Evolutionary conservation across 2,113 vertebrate genomes (phyloP).

Genomic region (Protobothrops mucrosquamatus): DNA sequence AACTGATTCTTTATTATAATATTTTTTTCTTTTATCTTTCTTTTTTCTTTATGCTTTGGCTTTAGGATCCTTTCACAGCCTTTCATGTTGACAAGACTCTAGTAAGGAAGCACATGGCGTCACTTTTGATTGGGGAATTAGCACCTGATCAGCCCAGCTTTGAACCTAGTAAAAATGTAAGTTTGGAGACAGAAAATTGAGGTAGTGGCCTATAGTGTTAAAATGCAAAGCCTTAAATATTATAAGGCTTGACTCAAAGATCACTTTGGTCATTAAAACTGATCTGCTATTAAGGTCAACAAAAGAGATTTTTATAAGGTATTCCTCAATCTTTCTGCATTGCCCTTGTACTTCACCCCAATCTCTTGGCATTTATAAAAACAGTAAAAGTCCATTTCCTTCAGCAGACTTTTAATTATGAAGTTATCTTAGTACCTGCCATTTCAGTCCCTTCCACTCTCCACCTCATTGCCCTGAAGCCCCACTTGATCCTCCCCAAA

Average conservation of each 20-base stretch:
- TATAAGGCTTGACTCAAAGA: not conserved
- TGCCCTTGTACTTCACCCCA: not conserved
- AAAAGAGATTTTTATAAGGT: not conserved
- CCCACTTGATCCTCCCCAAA: not conserved
- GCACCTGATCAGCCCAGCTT: slow-evolving; percentile 35
- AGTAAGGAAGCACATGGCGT: slow-evolving; percentile 32
- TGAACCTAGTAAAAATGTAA: slow-evolving; percentile 45
- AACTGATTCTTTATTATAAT: not conserved
- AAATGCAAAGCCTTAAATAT: not conserved
- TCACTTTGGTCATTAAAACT: not conserved
- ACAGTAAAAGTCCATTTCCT: not conserved
- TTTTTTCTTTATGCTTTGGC: not conserved
- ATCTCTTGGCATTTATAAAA: not conserved
- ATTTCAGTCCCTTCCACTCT: not conserved
- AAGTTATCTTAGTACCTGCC: not conserved
- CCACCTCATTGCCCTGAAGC: not conserved
- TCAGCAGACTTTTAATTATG: not conserved
- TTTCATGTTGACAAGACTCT: slow-evolving; percentile 38
- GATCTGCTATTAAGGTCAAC: not conserved
- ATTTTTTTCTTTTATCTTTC: not conserved
- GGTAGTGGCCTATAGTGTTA: not conserved
- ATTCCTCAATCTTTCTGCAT: not conserved
- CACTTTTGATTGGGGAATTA: slow-evolving; percentile 46
- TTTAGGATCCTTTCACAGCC: slow-evolving; percentile 46
- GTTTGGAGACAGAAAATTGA: not conserved